Conservation (phyloP, 2,888 invertebrate genomes). For the Chymomyza caudatula region DNA sequence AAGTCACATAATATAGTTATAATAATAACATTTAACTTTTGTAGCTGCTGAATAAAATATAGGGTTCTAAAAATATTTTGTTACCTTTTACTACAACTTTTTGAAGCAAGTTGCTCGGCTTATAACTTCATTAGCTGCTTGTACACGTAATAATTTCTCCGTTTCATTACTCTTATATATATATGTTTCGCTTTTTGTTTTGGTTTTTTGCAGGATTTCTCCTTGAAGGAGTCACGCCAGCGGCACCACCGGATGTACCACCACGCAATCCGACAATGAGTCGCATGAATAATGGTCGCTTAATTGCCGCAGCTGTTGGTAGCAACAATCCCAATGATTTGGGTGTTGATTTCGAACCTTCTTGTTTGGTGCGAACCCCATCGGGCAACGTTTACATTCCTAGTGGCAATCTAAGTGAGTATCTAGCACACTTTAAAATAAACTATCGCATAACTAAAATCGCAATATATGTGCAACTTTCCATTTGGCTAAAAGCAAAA, state of each 20-base stretch:
- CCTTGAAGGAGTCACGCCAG: conserved; percentile 86
- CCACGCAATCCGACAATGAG: conserved; percentile 94
- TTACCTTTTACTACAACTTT: background rate
- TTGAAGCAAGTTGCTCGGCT: background rate
- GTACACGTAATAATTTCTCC: conserved; percentile 3
- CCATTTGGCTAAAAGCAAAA: background rate
- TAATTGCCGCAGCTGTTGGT: conserved; percentile 83
- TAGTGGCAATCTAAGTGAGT: conserved; percentile 85
- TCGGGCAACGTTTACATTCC: conserved; percentile 97
- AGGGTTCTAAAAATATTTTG: background rate
- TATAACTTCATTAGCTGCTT: background rate
- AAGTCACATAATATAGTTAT: background rate
- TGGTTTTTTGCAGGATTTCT: conserved; percentile 85
- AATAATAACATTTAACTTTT: background rate
- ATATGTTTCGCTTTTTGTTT: conserved; percentile 13
- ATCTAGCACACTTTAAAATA: background rate
- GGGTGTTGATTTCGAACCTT: conserved; percentile 90
- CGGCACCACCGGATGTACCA: conserved; percentile 91
- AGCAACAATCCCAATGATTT: conserved; percentile 84
- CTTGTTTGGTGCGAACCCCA: conserved; percentile 93
- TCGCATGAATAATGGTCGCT: conserved; percentile 93
- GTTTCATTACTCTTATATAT: conserved; percentile 15
- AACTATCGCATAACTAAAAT: background rate
- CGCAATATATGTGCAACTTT: background rate
- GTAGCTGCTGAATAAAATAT: background rate